A percentile compares a stretch with the other conserved stretches of the same genome.
Conservation (phyloP, 2,888 invertebrate species). For the Caenorhabditis sp. region DNA sequence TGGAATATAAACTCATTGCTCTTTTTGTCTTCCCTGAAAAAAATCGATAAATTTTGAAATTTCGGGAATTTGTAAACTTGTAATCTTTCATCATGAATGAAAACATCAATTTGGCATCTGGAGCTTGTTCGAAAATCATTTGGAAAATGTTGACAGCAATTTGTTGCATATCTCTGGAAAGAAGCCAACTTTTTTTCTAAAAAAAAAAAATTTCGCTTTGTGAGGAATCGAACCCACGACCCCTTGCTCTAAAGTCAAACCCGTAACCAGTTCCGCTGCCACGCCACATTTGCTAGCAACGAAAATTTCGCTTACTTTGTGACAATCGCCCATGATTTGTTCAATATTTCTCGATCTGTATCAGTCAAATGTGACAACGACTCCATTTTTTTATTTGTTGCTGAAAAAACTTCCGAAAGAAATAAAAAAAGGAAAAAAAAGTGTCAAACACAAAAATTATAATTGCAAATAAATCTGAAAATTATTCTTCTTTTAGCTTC, state of each 20-base stretch:
- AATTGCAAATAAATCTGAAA: not conserved
- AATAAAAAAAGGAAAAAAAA: not conserved
- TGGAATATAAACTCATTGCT: constrained; percentile 59
- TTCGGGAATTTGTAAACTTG: constrained; percentile 13
- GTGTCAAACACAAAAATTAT: not conserved
- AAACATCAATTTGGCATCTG: constrained; percentile 57
- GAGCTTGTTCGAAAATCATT: constrained; percentile 59
- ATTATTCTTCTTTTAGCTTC: no score
- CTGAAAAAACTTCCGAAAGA: not conserved
- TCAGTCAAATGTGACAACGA: constrained; percentile 48
- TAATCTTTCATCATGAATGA: constrained; percentile 55
- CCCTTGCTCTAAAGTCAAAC: no score
- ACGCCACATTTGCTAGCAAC: no score
- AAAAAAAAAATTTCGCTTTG: no score
- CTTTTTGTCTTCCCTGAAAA: constrained; percentile 46
- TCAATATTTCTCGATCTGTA: constrained; percentile 50
- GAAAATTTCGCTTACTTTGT: constrained; percentile 51
- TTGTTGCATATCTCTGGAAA: constrained; percentile 52
- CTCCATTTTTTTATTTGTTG: constrained; percentile 30
- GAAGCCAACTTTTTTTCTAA: not conserved
- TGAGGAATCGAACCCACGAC: no score
- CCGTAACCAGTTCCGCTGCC: no score
- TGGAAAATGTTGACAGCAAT: constrained; percentile 55
- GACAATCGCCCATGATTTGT: constrained; percentile 52
- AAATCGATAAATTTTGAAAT: no score